Conservation (phyloP, 2,797 vertebrate genomes). For the Emys orbicularis region DNA sequence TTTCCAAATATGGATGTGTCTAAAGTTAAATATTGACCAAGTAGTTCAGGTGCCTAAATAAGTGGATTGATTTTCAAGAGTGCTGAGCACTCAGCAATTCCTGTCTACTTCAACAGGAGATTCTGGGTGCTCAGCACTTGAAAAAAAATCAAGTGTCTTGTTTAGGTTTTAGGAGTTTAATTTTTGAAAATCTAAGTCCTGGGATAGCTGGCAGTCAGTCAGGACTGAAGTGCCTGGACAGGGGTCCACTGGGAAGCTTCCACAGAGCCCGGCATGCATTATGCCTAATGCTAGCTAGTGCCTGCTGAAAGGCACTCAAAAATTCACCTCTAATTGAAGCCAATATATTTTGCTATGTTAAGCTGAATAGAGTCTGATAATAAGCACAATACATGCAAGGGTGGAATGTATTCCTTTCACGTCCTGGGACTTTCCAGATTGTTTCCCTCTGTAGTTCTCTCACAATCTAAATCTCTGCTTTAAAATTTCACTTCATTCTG, state of each 20-base stretch:
- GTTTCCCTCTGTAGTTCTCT: not conserved
- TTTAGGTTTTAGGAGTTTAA: not conserved
- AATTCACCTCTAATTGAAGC: not conserved
- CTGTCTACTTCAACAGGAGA: not conserved
- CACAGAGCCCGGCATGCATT: not conserved
- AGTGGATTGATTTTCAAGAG: not conserved
- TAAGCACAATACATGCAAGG: fast-evolving
- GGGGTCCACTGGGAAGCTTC: not conserved
- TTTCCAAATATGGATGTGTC: not conserved
- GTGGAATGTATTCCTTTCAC: not conserved
- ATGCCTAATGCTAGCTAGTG: too few species aligned
- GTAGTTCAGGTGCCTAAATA: not conserved
- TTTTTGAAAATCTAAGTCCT: not conserved
- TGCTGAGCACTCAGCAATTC: not conserved
- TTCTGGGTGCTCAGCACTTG: not conserved
- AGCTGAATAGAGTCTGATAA: not conserved
- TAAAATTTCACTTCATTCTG: not conserved
- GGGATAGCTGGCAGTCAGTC: not conserved
- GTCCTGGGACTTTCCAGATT: not conserved
- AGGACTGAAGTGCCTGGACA: not conserved
- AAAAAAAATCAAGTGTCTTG: not conserved
- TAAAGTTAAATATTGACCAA: not conserved
- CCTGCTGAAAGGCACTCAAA: not conserved
- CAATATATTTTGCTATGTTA: not conserved
- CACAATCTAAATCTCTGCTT: not conserved